phyloP scores from a whole-genome alignment of 2,113 vertebrate species.

The Neomonachus schauinslandi region DNA sequence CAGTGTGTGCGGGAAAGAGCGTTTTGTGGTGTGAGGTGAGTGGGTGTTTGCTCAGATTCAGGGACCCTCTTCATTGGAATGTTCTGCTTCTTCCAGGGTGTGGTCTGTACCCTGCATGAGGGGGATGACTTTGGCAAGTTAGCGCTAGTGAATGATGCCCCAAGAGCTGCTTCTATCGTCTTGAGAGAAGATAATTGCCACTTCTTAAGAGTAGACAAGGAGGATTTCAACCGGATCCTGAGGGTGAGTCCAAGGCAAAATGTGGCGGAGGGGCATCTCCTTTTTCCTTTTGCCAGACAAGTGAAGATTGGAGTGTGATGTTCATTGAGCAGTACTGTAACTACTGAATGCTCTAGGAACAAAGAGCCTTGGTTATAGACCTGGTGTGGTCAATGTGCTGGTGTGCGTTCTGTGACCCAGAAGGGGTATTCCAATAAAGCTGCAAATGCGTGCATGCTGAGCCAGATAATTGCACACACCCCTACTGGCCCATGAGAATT shows the following conservation, averaged over 20 bases:
- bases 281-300: neutral
- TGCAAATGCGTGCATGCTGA: too few species aligned
- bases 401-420: neutral
- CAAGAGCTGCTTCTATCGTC: constrained; percentile 97
- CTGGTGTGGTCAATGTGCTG: neutral
- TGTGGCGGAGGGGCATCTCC: neutral
- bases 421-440: neutral
- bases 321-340: neutral
- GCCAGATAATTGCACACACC: neutral
- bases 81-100: constrained; percentile 90
- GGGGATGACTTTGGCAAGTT: constrained; percentile 99
- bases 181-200: constrained; percentile 98
- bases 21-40: neutral
- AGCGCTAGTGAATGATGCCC: constrained; percentile 97
- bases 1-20: fast-evolving
- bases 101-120: constrained; percentile 97
- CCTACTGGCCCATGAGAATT: neutral
- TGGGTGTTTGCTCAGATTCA: neutral
- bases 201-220: constrained; percentile 98
- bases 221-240: constrained; percentile 98
- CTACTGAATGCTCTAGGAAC: neutral
- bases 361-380: neutral
- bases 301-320: too few species aligned
- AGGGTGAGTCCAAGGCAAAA: constrained; percentile 88
- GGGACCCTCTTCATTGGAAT: constrained; percentile 25